These are phyloP conservation scores for Chrysemys picta DNA, from an alignment of 2,113 vertebrate genomes.

Conservation along the genomic window DNA sequence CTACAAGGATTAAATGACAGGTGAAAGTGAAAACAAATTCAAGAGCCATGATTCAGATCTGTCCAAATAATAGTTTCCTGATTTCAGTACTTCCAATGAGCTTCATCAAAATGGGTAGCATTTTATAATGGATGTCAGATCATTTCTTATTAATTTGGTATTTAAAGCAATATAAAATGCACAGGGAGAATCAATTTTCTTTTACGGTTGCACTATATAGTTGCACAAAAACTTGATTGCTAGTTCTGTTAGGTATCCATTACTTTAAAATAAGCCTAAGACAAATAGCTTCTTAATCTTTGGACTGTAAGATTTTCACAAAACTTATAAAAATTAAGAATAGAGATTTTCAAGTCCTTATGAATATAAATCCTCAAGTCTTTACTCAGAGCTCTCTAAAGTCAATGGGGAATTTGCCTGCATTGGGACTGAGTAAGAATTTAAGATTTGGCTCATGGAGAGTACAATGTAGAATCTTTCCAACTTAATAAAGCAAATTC, in stretches of 20 bases:
- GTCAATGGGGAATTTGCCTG: background rate
- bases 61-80: background rate
- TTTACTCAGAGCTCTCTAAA: background rate
- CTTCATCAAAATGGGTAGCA: background rate
- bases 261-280: background rate
- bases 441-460: background rate
- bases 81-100: background rate
- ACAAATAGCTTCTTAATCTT: background rate
- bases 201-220: background rate
- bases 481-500: background rate
- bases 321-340: background rate
- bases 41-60: background rate
- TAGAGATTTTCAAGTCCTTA: background rate
- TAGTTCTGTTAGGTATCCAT: background rate
- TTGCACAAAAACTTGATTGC: constrained; percentile 4
- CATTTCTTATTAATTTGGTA: background rate
- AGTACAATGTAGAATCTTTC: background rate
- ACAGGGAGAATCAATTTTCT: background rate
- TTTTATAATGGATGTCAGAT: constrained; percentile 2
- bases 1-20: background rate
- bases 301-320: background rate
- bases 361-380: fast-evolving
- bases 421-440: background rate
- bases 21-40: constrained; percentile 25
- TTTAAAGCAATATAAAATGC: constrained; percentile 9